These are phyloP conservation scores for Antheraea pernyi DNA, from an alignment of 1,140 invertebrate genomes.

Conservation along the genomic window DNA sequence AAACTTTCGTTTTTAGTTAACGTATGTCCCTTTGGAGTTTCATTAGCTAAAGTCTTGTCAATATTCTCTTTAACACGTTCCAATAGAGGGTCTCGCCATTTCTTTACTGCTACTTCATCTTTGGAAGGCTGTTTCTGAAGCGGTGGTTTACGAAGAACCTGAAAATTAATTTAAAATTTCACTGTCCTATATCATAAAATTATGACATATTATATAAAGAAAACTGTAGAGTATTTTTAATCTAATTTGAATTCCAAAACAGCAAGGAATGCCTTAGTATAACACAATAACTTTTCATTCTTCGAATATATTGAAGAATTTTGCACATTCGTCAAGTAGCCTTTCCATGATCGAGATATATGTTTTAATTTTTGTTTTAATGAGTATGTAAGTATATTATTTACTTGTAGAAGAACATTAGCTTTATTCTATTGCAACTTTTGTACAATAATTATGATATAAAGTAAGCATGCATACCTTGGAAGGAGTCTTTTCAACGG, in stretches of 20 bases:
- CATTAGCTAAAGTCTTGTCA: constrained; percentile 72
- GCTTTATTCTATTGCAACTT: no score
- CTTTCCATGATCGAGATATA: no score
- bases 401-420: no score
- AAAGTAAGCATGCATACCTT: constrained; percentile 41
- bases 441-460: no score
- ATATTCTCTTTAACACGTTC: constrained; percentile 76
- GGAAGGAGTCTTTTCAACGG: constrained; percentile 58
- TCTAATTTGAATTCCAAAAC: no score
- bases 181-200: background rate
- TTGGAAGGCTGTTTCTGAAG: constrained; percentile 71
- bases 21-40: constrained; percentile 73
- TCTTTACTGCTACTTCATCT: constrained; percentile 72
- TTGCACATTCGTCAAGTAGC: no score
- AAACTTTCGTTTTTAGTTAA: constrained; percentile 77
- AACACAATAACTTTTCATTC: no score
- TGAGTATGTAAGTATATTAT: no score
- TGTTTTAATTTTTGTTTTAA: no score
- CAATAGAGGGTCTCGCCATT: constrained; percentile 74
- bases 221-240: no score
- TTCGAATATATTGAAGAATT: no score
- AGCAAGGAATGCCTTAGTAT: no score
- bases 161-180: constrained; percentile 25
- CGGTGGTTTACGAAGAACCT: constrained; percentile 70
- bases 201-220: background rate